Base-by-base conservation (phyloP, 64 coral and sea anemone species). In the Astreopora myriophthalma region DNA sequence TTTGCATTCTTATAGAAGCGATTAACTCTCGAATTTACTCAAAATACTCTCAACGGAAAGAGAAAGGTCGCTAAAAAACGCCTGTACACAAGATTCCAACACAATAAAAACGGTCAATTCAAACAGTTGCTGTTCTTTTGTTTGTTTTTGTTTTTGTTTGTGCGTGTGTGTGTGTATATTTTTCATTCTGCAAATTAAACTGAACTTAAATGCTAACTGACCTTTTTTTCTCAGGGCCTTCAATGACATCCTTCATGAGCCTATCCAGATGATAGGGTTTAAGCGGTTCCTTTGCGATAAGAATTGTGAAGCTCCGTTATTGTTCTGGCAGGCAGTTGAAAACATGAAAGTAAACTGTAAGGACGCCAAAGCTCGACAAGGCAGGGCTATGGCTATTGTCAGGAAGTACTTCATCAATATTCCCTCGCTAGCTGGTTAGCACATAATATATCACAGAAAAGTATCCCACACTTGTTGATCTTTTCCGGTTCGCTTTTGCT, bases 321-420 rank as follows among this genome's bases (percentile, higher is more conserved):
- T 87, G 48, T 98, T 95, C 71, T 98, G 96, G 96, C 94, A 95
- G 57, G 93, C 94, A 27, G 96, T 98, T 1, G 96, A 98, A 84
- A 93, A 90, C 13, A 98, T 98, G 96, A 95, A 95, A 31, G 88
- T 36, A 11, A 95, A 95, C 55, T 95, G 94, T 8, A 98, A 95
- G 58, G 96, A 98, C 35, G 91, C 61, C 12, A 92, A 95, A 52
- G 90, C 96, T 46, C 86, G 94, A 13, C 96, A 93, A 37, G 75
- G 62, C 0, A 92, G 87, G 33, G 91, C 90, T 1, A 76, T 61
- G 0, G 49, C 68, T 31, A 95, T 98, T 20, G 90, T 93, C 6
- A 98, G 69, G 58, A 93, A 95, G 34, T 98, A 95, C 32, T 98
- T 98, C 26, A 80, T 87, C 58, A 98, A 98, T 40, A 98, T 95